A percentile compares a stretch with the other conserved stretches of the same genome.
Conservation (phyloP, 2,113 vertebrate genomes). For the Microtus montanus region DNA sequence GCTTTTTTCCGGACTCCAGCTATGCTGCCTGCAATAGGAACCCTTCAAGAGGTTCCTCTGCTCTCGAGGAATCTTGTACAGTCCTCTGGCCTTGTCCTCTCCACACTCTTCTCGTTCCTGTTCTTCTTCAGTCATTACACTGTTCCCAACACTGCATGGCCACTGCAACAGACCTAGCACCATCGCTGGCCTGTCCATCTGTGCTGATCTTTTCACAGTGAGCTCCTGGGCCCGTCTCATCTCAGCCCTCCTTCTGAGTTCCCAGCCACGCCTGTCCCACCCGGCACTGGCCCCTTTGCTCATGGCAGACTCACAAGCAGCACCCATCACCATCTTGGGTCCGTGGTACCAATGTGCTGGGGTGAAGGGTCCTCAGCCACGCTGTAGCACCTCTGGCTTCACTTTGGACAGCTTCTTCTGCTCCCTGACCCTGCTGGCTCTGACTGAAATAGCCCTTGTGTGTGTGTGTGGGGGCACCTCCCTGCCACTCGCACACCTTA, state of each 20-base stretch:
- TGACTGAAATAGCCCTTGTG: conserved; percentile 68
- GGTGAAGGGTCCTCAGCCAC: background rate
- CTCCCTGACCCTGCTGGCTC: conserved; percentile 56
- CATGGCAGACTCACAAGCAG: conserved; percentile 44
- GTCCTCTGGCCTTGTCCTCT: background rate
- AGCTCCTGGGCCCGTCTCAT: background rate
- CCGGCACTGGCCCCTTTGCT: fast-evolving
- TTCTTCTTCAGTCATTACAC: background rate
- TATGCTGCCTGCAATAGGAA: background rate
- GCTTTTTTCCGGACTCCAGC: background rate
- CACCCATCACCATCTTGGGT: background rate
- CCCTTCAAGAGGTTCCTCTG: background rate
- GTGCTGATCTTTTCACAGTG: background rate
- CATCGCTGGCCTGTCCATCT: background rate
- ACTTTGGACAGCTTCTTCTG: conserved; percentile 56
- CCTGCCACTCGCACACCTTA: conserved; percentile 12
- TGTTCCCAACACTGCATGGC: background rate
- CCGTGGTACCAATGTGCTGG: background rate
- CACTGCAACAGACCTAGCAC: background rate
- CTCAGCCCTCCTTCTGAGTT: background rate
- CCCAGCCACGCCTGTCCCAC: background rate
- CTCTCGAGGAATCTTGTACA: background rate
- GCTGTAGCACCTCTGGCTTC: background rate
- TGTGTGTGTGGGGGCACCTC: conserved; percentile 17
- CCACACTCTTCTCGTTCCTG: background rate